Base-by-base conservation (phyloP, 2,888 invertebrate species). In the Epicampocera succincta region DNA sequence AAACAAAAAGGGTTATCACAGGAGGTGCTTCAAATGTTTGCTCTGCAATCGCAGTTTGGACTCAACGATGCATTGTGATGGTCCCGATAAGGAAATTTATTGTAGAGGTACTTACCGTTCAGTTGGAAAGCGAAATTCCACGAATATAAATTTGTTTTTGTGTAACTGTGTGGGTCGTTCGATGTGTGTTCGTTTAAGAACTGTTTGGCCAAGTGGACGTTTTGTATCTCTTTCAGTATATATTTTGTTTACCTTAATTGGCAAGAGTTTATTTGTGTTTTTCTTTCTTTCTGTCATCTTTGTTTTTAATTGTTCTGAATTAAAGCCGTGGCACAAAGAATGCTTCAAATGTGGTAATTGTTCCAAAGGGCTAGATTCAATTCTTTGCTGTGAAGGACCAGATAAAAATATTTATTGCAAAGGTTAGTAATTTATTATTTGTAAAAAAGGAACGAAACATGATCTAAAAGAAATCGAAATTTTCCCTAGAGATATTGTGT, bases 381-480 rank as follows among this genome's bases (percentile, higher is more conserved):
- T 95, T 89, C 96, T 95, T 93, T 96, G 96, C 93, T 97, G 97
- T 92, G 97, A 97, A 92, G 98, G 96, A 89, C 96, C 98, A 88
- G 97, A 98, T 91, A 96, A 96, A 93, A 96, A 98, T 91, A 96
- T 98, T 93, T 98, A 97, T 93, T 98, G 98, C 93, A 98, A 96
- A 95, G 96, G 97, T 96, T 85, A 58, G 19, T 40, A 48, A 19
- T 12, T 38, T 58, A 8, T 44, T 68, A 29, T 15, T 38, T n/a
- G 11, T 40, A 25, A 33, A 19, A 48, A 17, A 48, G 9, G 3
- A 19, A n/a, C n/a, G n/a, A n/a, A n/a, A n/a, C n/a, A n/a, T n/a
- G n/a, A n/a, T n/a, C n/a, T n/a, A n/a, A n/a, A n/a, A n/a, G n/a
- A n/a, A n/a, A n/a, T n/a, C n/a, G n/a, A n/a, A n/a, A n/a, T n/a